phyloP scores from a whole-genome alignment of 2,113 vertebrate species.

The Cephalopterus ornatus region DNA sequence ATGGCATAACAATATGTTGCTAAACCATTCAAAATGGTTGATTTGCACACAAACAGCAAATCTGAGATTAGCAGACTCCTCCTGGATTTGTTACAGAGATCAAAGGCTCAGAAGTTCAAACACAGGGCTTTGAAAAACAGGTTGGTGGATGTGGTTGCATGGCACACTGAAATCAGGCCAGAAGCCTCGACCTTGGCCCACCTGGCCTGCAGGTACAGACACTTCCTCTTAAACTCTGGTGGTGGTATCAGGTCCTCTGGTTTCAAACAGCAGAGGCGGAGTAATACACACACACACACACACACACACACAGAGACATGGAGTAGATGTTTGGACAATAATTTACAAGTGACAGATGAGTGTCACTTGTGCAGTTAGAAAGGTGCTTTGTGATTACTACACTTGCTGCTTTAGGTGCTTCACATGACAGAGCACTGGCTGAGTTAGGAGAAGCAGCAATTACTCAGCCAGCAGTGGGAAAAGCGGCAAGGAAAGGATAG shows the following conservation, averaged over 20 bases:
- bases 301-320: accelerated
- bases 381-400: neutral
- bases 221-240: neutral
- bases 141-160: neutral
- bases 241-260: neutral
- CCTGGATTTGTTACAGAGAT: accelerated
- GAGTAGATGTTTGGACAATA: neutral
- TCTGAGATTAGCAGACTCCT: neutral
- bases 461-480: neutral
- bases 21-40: neutral
- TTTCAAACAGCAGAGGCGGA: neutral
- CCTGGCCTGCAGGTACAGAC: neutral
- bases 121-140: neutral
- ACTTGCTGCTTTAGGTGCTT: neutral
- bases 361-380: neutral
- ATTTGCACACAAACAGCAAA: neutral
- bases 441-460: neutral
- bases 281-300: too few species aligned
- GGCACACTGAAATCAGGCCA: neutral
- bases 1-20: neutral
- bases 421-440: neutral
- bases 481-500: neutral
- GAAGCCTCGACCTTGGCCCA: neutral
- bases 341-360: neutral
- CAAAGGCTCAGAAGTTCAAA: neutral